A percentile compares a stretch with the other conserved stretches of the same genome.
Conservation (phyloP, 2,888 invertebrate species). For the Agonopterix subpropinquella region DNA sequence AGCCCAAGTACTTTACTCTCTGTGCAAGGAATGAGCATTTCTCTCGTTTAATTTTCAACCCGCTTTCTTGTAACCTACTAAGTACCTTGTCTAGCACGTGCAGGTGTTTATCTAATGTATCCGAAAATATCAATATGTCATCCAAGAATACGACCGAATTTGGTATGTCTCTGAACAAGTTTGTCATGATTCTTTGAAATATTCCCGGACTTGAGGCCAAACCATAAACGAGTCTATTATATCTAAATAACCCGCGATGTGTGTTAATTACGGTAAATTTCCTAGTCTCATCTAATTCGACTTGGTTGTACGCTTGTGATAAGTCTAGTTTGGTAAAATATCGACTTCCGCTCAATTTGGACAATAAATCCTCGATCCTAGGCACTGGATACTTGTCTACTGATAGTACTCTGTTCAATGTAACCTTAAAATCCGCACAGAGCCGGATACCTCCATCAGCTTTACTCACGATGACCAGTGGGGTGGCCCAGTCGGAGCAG, state of each 20-base stretch:
- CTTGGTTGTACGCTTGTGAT: slow-evolving; percentile 5
- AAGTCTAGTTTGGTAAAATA: slow-evolving; percentile 5
- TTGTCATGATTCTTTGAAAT: background rate
- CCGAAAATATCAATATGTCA: background rate
- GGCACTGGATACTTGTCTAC: slow-evolving; percentile 1
- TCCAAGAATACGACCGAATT: background rate
- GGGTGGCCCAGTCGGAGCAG: slow-evolving; percentile 4
- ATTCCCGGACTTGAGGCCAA: background rate
- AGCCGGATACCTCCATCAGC: slow-evolving; percentile 2
- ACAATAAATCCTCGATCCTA: slow-evolving; percentile 1
- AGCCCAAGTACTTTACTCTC: background rate
- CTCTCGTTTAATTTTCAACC: background rate
- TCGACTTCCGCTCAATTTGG: background rate
- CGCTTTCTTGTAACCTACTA: background rate
- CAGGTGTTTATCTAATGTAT: background rate
- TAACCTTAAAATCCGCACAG: slow-evolving; percentile 7
- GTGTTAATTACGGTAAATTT: background rate
- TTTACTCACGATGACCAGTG: slow-evolving; percentile 1
- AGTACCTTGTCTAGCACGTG: background rate
- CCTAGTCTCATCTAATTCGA: background rate
- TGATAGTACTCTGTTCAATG: background rate
- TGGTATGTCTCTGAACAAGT: background rate
- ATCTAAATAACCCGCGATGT: background rate
- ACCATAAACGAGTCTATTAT: background rate
- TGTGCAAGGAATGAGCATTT: background rate